Base-by-base conservation (phyloP, 1,140 invertebrate species). In the Cydia amplana region DNA sequence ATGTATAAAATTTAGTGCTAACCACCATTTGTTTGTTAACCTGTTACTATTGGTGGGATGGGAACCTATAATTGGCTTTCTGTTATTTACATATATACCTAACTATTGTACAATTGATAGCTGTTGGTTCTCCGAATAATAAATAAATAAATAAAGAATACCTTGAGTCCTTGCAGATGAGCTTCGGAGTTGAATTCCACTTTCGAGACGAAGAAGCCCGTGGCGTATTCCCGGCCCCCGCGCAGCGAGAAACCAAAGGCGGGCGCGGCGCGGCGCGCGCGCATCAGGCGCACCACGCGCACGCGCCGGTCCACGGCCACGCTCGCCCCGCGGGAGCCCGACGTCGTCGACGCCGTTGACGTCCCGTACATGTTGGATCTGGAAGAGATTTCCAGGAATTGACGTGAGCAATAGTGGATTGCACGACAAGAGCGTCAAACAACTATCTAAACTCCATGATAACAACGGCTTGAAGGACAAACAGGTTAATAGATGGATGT, bases 191-290 rank as follows among this genome's bases (percentile, higher is more conserved):
- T 96, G 2, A 95, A 94, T 75, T 98, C 96, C 4, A 99, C 96
- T 80, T 96, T 95, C 12, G 97, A 98, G 43, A 99, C 96, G 93
- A 98, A 99, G 92, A 99, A 97, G 32, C 98, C 98, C 0, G 97
- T 97, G 12, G 97, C 97, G 91, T 98, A 97, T 89, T 99, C 98
- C 74, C 95, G 94, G 3, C 98, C 98, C 74, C 98, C 98, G 1
- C 98, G 94, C n/a, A 98, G 94, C 5, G 97, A 96, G 93, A 98
- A 98, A 0, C 98, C 98, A 77, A 98, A 91, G 23, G 89, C 89
- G 1, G 91, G 88, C 6, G 86, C 82, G 6, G 89, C 83, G 40
- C 88, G 80, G 73, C 90, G 88, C 51, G 92, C 91, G 7, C 93
- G 87, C 79, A 93, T 83, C 20, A 93, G 82, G 9, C 92, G 84